Percentiles rank a stretch among this genome's conserved stretches.
phyloP scores from a whole-genome alignment of 2,797 vertebrate genomes.

The Arremon aurantiirostris region DNA sequence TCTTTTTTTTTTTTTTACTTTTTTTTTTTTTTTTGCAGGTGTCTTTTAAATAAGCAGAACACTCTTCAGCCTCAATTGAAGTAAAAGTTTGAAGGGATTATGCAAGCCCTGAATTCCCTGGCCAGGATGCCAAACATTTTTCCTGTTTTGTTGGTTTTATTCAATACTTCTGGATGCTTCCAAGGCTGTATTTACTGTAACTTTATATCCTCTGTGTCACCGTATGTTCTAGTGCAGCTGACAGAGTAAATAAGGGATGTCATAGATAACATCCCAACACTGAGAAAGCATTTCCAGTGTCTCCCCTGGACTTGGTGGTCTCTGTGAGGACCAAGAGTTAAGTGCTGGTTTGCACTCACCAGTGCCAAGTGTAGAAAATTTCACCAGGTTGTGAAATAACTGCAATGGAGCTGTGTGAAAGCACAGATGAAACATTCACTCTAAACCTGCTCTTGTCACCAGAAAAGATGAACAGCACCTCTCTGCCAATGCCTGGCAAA shows the following conservation, averaged over 20 bases:
- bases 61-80: not conserved
- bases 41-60: slow-evolving; percentile 19
- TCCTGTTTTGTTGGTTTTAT: not conserved
- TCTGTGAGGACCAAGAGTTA: not conserved
- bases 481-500: not conserved
- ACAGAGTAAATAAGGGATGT: not conserved
- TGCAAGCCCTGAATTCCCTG: not conserved
- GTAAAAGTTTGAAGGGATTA: not conserved
- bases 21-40: not conserved
- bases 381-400: not conserved
- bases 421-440: not conserved
- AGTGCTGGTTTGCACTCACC: not conserved
- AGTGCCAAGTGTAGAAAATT: not conserved
- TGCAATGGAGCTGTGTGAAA: not conserved
- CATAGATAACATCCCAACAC: not conserved
- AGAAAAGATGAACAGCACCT: not conserved
- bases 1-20: too few species aligned
- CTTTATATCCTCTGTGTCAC: not conserved
- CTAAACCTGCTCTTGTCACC: not conserved
- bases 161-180: not conserved
- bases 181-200: not conserved
- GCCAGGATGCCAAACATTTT: not conserved
- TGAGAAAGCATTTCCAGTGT: not conserved
- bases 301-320: not conserved
- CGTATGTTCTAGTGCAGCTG: not conserved